These are phyloP conservation scores for Brachionus asplanchnoidis DNA, from an alignment of 1,140 invertebrate species.

Conservation along the genomic window DNA sequence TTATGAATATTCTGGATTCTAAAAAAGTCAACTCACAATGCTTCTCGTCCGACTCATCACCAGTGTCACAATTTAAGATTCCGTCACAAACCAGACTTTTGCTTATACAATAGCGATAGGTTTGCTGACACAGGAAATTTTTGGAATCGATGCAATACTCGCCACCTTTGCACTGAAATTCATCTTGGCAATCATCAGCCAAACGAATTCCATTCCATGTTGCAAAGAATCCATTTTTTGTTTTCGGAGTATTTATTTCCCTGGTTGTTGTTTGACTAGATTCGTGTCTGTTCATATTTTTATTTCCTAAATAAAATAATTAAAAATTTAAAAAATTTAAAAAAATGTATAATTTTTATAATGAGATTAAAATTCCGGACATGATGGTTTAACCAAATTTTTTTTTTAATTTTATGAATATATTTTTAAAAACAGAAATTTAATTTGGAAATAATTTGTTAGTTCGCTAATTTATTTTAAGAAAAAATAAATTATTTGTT, in stretches of 20 bases:
- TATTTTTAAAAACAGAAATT: too few species aligned
- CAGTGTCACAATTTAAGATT: slow-evolving; percentile 41
- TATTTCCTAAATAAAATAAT: not conserved
- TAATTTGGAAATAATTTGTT: too few species aligned
- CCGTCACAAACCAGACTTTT: slow-evolving; percentile 18
- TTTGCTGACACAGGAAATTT: slow-evolving; percentile 36
- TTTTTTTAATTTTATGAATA: too few species aligned
- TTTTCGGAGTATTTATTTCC: not conserved
- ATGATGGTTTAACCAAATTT: too few species aligned
- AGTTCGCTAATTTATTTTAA: too few species aligned
- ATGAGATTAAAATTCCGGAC: too few species aligned
- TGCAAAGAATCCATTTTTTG: slow-evolving; percentile 41
- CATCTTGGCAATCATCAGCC: slow-evolving; percentile 18
- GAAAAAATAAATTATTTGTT: too few species aligned
- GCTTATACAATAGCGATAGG: slow-evolving; percentile 19
- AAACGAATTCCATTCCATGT: slow-evolving; percentile 42
- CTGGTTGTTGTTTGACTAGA: not conserved
- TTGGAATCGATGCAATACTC: slow-evolving; percentile 39
- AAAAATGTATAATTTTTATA: too few species aligned
- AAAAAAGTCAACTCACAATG: slow-evolving; percentile 37
- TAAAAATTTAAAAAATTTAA: too few species aligned
- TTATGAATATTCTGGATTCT: slow-evolving; percentile 36
- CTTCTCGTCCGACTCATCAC: slow-evolving; percentile 25
- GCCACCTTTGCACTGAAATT: slow-evolving; percentile 43
- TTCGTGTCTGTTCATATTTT: not conserved